Conservation (phyloP, 2,888 invertebrate genomes). For the Exephanes ischioxanthus region DNA sequence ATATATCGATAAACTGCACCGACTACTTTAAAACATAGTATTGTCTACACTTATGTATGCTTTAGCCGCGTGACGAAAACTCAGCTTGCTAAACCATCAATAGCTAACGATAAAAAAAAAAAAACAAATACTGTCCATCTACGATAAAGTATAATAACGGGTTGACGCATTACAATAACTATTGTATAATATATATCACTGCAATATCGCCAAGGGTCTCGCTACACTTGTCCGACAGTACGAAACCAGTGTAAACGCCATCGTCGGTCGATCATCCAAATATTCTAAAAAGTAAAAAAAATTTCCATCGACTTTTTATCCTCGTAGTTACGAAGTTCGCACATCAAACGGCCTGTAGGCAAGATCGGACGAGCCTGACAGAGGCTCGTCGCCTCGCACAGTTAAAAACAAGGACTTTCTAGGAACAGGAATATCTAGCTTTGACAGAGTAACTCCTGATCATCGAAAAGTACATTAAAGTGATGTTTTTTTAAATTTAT, state of each 20-base stretch:
- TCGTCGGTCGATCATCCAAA: constrained; percentile 46
- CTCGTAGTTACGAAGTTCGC: not conserved
- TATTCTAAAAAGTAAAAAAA: constrained; percentile 43
- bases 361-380: constrained; percentile 20
- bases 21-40: constrained; percentile 35
- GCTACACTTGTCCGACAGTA: constrained; percentile 17
- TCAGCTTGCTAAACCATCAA: constrained; percentile 22
- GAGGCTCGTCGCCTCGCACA: constrained; percentile 21
- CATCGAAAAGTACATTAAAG: constrained; percentile 5
- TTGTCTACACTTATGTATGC: constrained; percentile 21
- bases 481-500: not conserved
- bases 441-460: constrained; percentile 9
- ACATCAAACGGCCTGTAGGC: constrained; percentile 19
- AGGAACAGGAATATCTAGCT: constrained; percentile 4
- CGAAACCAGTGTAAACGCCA: constrained; percentile 2
- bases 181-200: constrained; percentile 44
- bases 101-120: constrained; percentile 34
- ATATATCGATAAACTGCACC: constrained; percentile 21
- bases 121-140: constrained; percentile 59
- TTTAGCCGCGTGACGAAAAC: constrained; percentile 35
- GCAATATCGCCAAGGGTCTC: constrained; percentile 33
- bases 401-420: not conserved
- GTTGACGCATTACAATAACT: constrained; percentile 29
- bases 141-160: constrained; percentile 36
- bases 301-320: not conserved